Base-by-base conservation (phyloP, 2,888 invertebrate genomes). In the Schizaphis graminum region DNA sequence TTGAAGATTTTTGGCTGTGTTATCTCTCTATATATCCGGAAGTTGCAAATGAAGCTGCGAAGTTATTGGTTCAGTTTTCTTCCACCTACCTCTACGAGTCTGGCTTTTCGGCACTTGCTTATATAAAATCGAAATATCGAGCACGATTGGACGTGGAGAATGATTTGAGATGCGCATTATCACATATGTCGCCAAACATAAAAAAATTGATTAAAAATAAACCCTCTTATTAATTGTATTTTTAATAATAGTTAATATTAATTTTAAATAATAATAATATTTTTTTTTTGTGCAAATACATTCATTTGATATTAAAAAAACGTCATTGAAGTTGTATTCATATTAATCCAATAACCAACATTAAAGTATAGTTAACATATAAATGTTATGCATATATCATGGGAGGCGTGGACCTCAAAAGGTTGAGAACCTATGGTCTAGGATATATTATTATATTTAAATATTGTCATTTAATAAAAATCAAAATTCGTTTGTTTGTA, bases 51-150 rank as follows among this genome's bases (percentile, higher is more conserved):
- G 47, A 86, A 86, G 44, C 85, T 47, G n/a, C 7, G 77, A 35
- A 90, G 87, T 41, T 91, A 85, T 93, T 91, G 49, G 91, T 94
- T n/a, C 85, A 94, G 67, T 88, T 88, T 88, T 88, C 26, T 41
- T 94, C 91, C 35, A 94, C 44, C 53, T 94, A 94, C 57, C 86
- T 93, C 67, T 94, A 57, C 91, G 85, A 94, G 56, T 94, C 94
- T 94, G 89, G 88, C 77, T 91, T 94, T 90, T 94, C 88, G 85
- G n/a, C 53, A 61, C 87, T 94, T 87, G 84, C 92, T 57, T 92
- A 88, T 90, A 94, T 91, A 56, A 93, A 91, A 89, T 94, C 91
- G 47, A 94, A 93, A 91, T 94, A 94, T 67, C 57, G 77, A 94
- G 57, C 94, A 94, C 35, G 90, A 89, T 84, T 94, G 94, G 92